Conservation (phyloP, 2,888 invertebrate species). For the Agrochola lychnidis region DNA sequence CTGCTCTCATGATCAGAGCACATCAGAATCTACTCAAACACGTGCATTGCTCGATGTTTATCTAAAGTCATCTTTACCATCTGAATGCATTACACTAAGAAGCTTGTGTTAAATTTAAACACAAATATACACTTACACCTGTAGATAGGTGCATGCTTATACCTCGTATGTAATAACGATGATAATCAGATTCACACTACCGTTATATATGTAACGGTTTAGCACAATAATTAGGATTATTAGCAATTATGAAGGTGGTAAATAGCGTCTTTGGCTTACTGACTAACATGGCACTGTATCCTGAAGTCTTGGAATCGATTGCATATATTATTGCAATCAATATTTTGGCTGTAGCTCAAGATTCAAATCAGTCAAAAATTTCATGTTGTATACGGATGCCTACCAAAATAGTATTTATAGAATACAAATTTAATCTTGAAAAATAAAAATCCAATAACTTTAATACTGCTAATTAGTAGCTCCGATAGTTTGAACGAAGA, state of each 20-base stretch:
- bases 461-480: constrained; percentile 36
- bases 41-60: constrained; percentile 28
- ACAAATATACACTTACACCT: constrained; percentile 51
- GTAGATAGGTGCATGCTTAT: not conserved
- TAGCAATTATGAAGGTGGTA: constrained; percentile 36
- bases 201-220: constrained; percentile 22
- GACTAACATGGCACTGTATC: not conserved
- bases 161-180: constrained; percentile 25
- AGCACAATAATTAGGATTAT: constrained; percentile 43
- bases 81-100: constrained; percentile 35
- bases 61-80: constrained; percentile 44
- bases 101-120: constrained; percentile 45
- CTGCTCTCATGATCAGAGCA: not conserved
- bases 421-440: constrained; percentile 5
- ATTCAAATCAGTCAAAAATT: not conserved
- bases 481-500: constrained; percentile 34
- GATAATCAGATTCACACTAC: constrained; percentile 53
- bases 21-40: constrained; percentile 16
- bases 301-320: not conserved
- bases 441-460: constrained; percentile 4
- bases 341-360: not conserved
- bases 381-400: not conserved
- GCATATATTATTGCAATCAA: not conserved
- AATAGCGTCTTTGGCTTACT: constrained; percentile 1
- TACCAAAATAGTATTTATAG: not conserved